A percentile compares a stretch with the other conserved stretches of the same genome.
phyloP scores from a whole-genome alignment of 2,888 invertebrate genomes.

The Coelopa pilipes region DNA sequence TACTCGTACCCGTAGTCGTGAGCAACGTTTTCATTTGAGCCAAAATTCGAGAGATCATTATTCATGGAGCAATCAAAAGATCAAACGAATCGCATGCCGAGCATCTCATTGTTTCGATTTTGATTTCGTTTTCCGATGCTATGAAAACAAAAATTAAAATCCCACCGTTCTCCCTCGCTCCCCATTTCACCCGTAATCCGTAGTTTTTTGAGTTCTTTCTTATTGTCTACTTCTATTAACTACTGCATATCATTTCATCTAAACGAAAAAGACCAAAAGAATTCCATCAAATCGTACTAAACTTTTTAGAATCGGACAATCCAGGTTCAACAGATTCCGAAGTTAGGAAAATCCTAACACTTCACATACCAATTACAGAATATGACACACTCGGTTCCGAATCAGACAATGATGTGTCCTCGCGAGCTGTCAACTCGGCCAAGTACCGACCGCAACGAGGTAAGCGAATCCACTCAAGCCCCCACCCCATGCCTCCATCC shows the following conservation, averaged over 20 bases:
- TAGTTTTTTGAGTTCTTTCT: neutral
- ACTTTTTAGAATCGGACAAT: constrained; percentile 87
- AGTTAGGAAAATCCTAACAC: constrained; percentile 91
- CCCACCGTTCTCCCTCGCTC: neutral
- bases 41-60: constrained; percentile 52
- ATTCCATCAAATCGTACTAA: constrained; percentile 67
- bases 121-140: too few species aligned
- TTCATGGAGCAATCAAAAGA: constrained; percentile 24
- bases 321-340: constrained; percentile 95
- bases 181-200: neutral
- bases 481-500: neutral
- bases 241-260: constrained; percentile 41
- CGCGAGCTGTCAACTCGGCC: constrained; percentile 71
- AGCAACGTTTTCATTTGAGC: constrained; percentile 37
- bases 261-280: constrained; percentile 35
- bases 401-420: constrained; percentile 82
- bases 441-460: constrained; percentile 67
- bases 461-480: constrained; percentile 40
- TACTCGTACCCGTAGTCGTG: constrained; percentile 18
- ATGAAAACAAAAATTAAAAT: neutral
- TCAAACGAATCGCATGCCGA: constrained; percentile 16
- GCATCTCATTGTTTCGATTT: constrained; percentile 27
- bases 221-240: neutral
- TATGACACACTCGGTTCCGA: constrained; percentile 86
- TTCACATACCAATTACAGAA: constrained; percentile 93